phyloP scores from a whole-genome alignment of 2,113 vertebrate genomes.

The Oryzias celebensis region DNA sequence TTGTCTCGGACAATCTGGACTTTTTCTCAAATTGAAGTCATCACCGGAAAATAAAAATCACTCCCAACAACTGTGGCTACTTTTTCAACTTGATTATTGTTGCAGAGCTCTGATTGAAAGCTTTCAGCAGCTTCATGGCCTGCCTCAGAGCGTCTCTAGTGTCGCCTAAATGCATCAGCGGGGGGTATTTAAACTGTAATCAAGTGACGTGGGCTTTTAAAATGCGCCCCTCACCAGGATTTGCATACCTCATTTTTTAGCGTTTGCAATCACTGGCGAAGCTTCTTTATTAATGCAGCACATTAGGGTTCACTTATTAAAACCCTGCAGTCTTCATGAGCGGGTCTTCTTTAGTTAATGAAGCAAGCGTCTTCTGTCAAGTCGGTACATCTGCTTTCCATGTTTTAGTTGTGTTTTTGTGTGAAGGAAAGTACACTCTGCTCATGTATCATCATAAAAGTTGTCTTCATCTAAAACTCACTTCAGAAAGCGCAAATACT shows the following conservation, averaged over 20 bases:
- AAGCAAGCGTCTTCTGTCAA: too few relatives aligned
- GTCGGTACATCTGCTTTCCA: too few relatives aligned
- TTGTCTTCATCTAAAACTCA: too few relatives aligned
- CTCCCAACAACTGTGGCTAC: slow-evolving; percentile 26
- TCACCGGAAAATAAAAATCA: slow-evolving; percentile 38
- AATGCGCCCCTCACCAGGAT: slow-evolving; percentile 19
- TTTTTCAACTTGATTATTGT: slow-evolving; percentile 43
- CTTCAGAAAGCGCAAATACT: too few relatives aligned
- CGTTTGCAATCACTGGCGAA: slow-evolving; percentile 50
- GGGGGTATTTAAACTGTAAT: slow-evolving; percentile 59
- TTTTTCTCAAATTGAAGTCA: slow-evolving; percentile 29
- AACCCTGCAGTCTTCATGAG: slow-evolving; percentile 18
- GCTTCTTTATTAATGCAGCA: slow-evolving; percentile 47
- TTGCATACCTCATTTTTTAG: slow-evolving; percentile 25
- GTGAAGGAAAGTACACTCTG: too few relatives aligned
- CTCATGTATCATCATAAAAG: too few relatives aligned
- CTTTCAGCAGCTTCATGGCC: slow-evolving; percentile 36
- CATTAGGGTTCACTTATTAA: slow-evolving; percentile 63
- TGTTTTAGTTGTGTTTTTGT: too few relatives aligned
- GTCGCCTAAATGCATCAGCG: slow-evolving; percentile 38
- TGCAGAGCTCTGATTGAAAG: slow-evolving; percentile 54
- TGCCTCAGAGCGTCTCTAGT: slow-evolving; percentile 18
- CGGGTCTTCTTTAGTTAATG: too few relatives aligned
- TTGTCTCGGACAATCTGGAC: slow-evolving; percentile 16
- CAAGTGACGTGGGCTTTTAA: slow-evolving; percentile 47